These are phyloP conservation scores for Lampris megalopsis DNA, from an alignment of 2,113 vertebrate genomes.

Conservation along the genomic window DNA sequence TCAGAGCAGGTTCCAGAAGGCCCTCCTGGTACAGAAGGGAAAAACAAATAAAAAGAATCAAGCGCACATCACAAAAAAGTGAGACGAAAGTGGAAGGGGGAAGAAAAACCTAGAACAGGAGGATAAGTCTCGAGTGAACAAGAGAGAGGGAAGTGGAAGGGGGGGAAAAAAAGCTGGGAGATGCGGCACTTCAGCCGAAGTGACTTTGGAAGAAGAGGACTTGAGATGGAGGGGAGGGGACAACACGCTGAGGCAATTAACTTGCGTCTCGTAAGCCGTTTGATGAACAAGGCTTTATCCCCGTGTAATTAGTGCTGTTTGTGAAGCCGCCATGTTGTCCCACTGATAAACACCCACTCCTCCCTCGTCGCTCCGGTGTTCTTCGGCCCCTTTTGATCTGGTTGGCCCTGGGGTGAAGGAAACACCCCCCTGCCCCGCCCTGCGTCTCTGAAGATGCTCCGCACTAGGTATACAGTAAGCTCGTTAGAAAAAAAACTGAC, in stretches of 20 bases:
- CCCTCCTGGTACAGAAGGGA: background rate
- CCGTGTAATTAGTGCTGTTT: conserved; percentile 83
- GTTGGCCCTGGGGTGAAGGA: conserved; percentile 1
- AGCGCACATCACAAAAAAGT: background rate
- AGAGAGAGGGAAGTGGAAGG: background rate
- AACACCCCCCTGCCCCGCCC: background rate
- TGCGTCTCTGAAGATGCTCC: background rate
- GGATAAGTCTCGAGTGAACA: conserved; percentile 4
- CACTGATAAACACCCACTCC: conserved; percentile 72
- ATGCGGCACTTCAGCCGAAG: conserved; percentile 19
- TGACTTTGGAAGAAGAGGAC: conserved; percentile 62
- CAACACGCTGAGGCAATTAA: conserved; percentile 80
- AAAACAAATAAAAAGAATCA: background rate
- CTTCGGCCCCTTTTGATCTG: conserved; percentile 33
- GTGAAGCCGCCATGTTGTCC: conserved; percentile 75
- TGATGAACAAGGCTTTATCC: conserved; percentile 83
- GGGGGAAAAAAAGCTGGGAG: conserved; percentile 24
- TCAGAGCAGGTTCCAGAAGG: background rate
- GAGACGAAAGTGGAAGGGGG: conserved; percentile 1
- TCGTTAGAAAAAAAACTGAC: no score
- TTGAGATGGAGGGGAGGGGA: conserved; percentile 56
- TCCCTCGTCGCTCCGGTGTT: conserved; percentile 41
- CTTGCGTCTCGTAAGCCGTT: conserved; percentile 78
- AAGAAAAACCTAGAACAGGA: background rate
- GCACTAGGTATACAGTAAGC: no score